Base-by-base conservation (phyloP, 2,797 vertebrate genomes). In the Xenentodon cancila region DNA sequence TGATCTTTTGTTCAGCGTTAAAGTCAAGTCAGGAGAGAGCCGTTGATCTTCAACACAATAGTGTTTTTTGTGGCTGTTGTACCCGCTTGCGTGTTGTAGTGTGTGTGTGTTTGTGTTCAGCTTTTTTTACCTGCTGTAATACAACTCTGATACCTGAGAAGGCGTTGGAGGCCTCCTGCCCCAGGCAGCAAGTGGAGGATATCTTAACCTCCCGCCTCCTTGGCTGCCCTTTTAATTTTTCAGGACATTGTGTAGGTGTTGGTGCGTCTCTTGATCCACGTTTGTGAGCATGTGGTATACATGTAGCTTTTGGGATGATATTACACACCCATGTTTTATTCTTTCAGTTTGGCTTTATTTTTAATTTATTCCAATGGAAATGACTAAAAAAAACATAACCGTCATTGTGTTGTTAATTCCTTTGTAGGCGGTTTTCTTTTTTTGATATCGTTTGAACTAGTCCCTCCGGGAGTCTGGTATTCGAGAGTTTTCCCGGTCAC, bases 101-200 rank as follows among this genome's bases (percentile, higher is more conserved):
- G 17, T 67, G 52, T 47, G 37, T 46, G 18, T 46, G 42, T 37
- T 25, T 21, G 54, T 30, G n/a, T 37, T 27, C 2, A 21, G 19
- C 27, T 49, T 64, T 75, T n/a, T 86, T 61, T 68, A 85, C 77
- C 75, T 72, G 63, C 66, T 77, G 88, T 79, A 88, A 90, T 54
- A 50, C 59, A 82, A 85, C 75, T 59, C 79, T 4, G 85, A 78
- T 52, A 87, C 79, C 74, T 64, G 76, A 89, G 79, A 84, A 50
- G 58, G 68, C 21, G 22, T 63, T 1, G 8, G 68, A 53, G 74
- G 64, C 75, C 61, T 62, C 65, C 59, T 43, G 42, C 32, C 57
- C 46, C 19, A 17, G 19, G 32, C 64, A 57, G 21, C 40, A 53
- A 46, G 37, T 56, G 43, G 62, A 54, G 15, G 0, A 53, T 67